Conservation (phyloP, 2,888 invertebrate species). For the Coelinius sp. region DNA sequence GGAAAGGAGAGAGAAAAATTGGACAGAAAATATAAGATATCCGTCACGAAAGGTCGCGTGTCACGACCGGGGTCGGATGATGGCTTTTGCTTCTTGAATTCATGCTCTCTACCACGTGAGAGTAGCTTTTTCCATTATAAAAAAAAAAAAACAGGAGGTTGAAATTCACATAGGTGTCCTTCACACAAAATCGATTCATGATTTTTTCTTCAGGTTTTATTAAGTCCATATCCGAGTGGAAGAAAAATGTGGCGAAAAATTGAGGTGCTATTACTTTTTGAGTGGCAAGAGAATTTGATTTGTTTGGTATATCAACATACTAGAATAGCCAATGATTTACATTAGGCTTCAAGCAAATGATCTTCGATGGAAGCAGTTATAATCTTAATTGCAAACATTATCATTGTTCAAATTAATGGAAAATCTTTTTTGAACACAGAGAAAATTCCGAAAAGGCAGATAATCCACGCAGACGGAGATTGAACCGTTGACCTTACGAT, state of each 20-base stretch:
- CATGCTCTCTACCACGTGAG: constrained; percentile 11
- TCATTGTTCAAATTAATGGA: too few species aligned
- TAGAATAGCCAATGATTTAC: too few species aligned
- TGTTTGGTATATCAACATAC: too few species aligned
- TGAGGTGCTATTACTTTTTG: neutral
- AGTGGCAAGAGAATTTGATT: too few species aligned
- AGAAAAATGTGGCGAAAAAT: neutral
- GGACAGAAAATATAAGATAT: neutral
- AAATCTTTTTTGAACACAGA: too few species aligned
- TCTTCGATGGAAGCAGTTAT: too few species aligned
- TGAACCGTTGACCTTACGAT: too few species aligned
- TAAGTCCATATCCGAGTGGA: neutral
- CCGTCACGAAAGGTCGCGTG: constrained; percentile 25
- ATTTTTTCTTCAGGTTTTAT: neutral
- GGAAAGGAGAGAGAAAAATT: neutral
- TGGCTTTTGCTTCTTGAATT: constrained; percentile 23
- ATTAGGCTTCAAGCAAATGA: too few species aligned
- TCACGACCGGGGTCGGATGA: constrained; percentile 17
- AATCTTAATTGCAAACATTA: too few species aligned
- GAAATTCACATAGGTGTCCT: constrained; percentile 17
- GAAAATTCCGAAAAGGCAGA: too few species aligned
- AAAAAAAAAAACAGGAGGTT: constrained; percentile 13
- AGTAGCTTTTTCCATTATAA: constrained; percentile 10
- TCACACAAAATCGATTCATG: neutral
- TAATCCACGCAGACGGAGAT: too few species aligned